Percentiles rank a stretch among this genome's conserved stretches.
phyloP scores from a whole-genome alignment of 2,113 vertebrate genomes.

The Leptodactylus fuscus region DNA sequence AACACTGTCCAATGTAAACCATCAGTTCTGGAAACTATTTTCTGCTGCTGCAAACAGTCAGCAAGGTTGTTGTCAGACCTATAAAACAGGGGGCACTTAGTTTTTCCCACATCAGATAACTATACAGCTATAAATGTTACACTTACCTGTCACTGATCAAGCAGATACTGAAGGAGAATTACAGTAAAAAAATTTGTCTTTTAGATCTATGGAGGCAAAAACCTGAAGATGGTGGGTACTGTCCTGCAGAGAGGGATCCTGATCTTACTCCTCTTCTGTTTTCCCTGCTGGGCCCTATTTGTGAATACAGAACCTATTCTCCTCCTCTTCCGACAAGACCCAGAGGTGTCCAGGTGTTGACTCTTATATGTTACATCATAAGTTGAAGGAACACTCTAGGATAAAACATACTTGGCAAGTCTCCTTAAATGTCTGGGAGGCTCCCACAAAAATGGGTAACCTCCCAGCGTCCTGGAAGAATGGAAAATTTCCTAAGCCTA shows the following conservation, averaged over 20 bases:
- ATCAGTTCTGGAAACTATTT: not conserved
- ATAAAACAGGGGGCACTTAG: no score
- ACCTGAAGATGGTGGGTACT: conserved; percentile 87
- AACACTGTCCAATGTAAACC: no score
- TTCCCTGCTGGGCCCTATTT: conserved; percentile 91
- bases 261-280: conserved; percentile 86
- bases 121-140: no score
- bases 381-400: not conserved
- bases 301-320: conserved; percentile 84
- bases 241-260: conserved; percentile 84
- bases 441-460: no score
- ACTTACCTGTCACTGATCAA: not conserved
- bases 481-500: no score
- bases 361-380: no score
- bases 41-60: no score
- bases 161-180: not conserved
- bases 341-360: conserved; percentile 83
- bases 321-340: conserved; percentile 80
- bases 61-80: no score
- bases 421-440: no score
- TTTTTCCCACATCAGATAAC: no score
- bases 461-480: no score
- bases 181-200: conserved; percentile 25
- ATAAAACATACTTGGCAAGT: no score
- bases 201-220: conserved; percentile 86